Base-by-base conservation (phyloP, 2,888 invertebrate genomes). In the Acrobasis suavella region DNA sequence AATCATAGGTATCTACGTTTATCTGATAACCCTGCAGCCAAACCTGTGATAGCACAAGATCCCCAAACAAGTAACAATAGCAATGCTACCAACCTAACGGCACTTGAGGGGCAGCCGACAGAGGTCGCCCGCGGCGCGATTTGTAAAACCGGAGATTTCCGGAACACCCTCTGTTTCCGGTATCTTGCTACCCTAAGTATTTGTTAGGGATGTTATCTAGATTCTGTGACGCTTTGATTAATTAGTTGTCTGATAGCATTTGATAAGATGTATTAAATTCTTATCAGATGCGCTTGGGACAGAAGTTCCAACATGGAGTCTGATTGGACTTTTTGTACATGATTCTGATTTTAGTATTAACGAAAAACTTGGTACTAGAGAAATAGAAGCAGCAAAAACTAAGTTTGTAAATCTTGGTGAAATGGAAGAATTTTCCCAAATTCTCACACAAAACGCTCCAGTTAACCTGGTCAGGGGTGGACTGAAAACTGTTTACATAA, bases 221-320 rank as follows among this genome's bases (percentile, higher is more conserved):
- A 52, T 52, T 60, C 16, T 50, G 37, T 55, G 52, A 39, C 17
- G n/a, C n/a, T 42, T 56, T 56, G 56, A 56, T 56, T 56, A 56
- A 56, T 56, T 42, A 56, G 22, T 16, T 16, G 10, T 14, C 5
- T 12, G 56, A 56, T 42, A 56, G n/a, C 17, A 42, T 39, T 12
- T 46, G 46, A 46, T 46, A 46, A n/a, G 46, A 46, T 46, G 2
- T 46, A n/a, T 14, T 46, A 14, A 46, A 46, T 46, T 46, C 46
- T 46, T 46, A 46, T 46, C 46, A 14, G 12, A 14, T 46, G 46
- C 5, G 32, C 32, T 46, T n/a, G 5, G n/a, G 46, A 14, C n/a
- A 46, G 32, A 32, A 32, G 2, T 46, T 46, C 14, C 46, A 14
- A 12, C 12, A 46, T 12, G 6, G n/a, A 46, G n/a, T 14, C 46